Conservation (phyloP, 2,888 invertebrate genomes). For the Allophyes oxyacanthae region DNA sequence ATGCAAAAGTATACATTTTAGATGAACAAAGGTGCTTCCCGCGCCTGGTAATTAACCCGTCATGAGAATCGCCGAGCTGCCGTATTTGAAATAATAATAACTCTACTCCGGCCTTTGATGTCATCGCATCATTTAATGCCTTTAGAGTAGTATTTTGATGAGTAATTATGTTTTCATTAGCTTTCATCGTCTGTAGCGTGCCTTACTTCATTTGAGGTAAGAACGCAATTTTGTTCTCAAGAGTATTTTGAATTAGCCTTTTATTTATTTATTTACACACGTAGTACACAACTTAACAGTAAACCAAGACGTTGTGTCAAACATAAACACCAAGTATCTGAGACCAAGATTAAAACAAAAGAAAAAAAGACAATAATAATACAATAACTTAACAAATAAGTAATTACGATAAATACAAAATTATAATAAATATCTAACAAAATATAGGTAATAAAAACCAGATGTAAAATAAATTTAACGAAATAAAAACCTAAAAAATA, state of each 20-base stretch:
- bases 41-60: slow-evolving; percentile 43
- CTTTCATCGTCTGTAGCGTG: slow-evolving; percentile 28
- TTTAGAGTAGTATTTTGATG: slow-evolving; percentile 42
- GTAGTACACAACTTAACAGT: too few species aligned
- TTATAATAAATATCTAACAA: too few species aligned
- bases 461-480: too few species aligned
- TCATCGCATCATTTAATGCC: slow-evolving; percentile 38
- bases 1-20: slow-evolving; percentile 50
- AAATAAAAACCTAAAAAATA: too few species aligned
- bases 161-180: slow-evolving; percentile 51
- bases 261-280: too few species aligned
- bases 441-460: too few species aligned
- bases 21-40: slow-evolving; percentile 33
- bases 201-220: slow-evolving; percentile 7
- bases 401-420: too few species aligned
- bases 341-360: too few species aligned
- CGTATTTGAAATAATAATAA: slow-evolving; percentile 52
- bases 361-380: too few species aligned
- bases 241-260: slow-evolving; percentile 2
- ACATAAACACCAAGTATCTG: too few species aligned
- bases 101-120: slow-evolving; percentile 41
- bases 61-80: slow-evolving; percentile 43
- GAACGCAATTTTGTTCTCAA: slow-evolving; percentile 29
- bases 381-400: too few species aligned
- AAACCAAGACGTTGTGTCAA: too few species aligned